These are phyloP conservation scores for Zootoca vivipara DNA, from an alignment of 2,113 vertebrate genomes.

Conservation along the genomic window DNA sequence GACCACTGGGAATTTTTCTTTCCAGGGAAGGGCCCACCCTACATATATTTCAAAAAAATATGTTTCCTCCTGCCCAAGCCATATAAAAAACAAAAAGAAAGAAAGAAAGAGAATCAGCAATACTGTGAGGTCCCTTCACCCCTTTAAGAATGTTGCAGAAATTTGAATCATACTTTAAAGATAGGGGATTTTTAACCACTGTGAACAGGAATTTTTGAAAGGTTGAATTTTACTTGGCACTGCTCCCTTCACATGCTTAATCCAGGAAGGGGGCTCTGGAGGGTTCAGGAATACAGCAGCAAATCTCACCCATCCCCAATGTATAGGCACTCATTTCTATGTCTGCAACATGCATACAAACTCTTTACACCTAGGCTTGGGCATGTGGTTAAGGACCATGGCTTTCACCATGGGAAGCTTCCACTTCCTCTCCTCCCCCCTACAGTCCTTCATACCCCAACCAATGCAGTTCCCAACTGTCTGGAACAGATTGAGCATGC, in stretches of 20 bases:
- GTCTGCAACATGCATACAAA: not conserved
- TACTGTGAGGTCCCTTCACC: not conserved
- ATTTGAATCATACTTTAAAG: not conserved
- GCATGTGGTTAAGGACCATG: too few relatives aligned
- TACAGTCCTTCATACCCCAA: too few relatives aligned
- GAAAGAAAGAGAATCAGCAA: constrained; percentile 6
- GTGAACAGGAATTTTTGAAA: not conserved
- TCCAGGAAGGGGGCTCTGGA: too few relatives aligned
- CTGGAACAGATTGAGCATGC: too few relatives aligned
- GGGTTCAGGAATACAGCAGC: not conserved
- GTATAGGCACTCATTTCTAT: not conserved
- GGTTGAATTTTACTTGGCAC: not conserved
- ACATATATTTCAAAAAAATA: constrained; percentile 44
- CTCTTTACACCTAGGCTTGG: too few relatives aligned
- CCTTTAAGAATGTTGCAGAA: not conserved
- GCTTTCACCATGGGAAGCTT: too few relatives aligned
- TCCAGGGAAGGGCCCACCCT: constrained; percentile 40
- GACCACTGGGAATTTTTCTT: constrained; percentile 54
- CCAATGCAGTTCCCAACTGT: too few relatives aligned
- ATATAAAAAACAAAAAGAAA: constrained; percentile 46
- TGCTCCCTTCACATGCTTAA: too few relatives aligned
- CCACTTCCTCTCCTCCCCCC: too few relatives aligned
- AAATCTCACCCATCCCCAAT: not conserved
- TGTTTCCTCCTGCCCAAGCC: constrained; percentile 46
- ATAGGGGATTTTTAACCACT: not conserved